Conservation (phyloP, 23 tunicate genomes). For the Diplosoma virens region DNA sequence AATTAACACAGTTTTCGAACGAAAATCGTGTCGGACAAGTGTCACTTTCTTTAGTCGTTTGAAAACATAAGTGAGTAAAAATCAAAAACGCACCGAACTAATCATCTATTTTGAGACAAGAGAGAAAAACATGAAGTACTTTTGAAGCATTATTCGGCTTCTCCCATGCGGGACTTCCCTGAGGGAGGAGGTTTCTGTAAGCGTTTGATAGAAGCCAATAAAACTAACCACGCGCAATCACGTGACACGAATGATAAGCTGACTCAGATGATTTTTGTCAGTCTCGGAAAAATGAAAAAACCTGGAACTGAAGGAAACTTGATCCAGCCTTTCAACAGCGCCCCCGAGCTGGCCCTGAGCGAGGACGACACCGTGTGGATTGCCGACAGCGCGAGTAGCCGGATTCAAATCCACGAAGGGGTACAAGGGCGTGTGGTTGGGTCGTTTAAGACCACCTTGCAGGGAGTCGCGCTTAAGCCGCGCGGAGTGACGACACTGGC, state of each 20-base stretch:
- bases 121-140: no score
- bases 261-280: background rate
- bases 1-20: no score
- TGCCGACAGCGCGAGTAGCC: slow-evolving; percentile 32
- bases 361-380: slow-evolving; percentile 58
- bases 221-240: no score
- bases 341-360: slow-evolving; percentile 44
- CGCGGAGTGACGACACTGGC: slow-evolving; percentile 27
- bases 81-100: no score
- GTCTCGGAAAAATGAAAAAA: slow-evolving; percentile 55
- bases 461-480: slow-evolving; percentile 57
- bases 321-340: slow-evolving; percentile 14
- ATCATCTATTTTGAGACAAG: no score
- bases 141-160: no score
- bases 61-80: no score
- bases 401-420: slow-evolving; percentile 51
- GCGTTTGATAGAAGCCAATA: no score
- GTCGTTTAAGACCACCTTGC: slow-evolving; percentile 31
- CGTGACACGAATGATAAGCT: background rate
- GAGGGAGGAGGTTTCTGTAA: no score
- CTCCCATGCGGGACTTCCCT: no score
- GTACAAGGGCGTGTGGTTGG: slow-evolving; percentile 35
- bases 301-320: slow-evolving; percentile 17
- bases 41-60: no score
- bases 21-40: no score